phyloP scores from a whole-genome alignment of 2,888 invertebrate species.

The Pachycephus smyrnensis region DNA sequence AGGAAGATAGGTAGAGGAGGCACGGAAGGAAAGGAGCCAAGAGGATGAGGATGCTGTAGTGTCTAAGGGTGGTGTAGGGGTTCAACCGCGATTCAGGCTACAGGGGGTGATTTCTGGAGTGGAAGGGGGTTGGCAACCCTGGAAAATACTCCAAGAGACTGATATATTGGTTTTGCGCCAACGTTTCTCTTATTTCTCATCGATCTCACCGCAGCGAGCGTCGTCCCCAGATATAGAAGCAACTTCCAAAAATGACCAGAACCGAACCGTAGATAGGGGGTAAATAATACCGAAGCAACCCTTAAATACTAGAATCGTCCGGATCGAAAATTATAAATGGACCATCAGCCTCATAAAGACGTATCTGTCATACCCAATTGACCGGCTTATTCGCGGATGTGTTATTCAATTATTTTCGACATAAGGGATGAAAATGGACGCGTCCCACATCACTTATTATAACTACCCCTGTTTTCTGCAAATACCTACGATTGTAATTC shows the following conservation, averaged over 20 bases:
- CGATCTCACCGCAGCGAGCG: not conserved
- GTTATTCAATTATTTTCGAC: not conserved
- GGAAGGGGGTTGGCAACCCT: slow-evolving; percentile 5
- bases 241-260: not conserved
- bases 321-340: too few relatives aligned
- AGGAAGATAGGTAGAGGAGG: not conserved
- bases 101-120: not conserved
- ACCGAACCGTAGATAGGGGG: not conserved
- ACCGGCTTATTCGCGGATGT: not conserved
- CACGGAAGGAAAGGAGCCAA: not conserved
- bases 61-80: not conserved
- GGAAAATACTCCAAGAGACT: slow-evolving; percentile 18
- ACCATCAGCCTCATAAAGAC: not conserved
- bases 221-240: not conserved
- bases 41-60: not conserved
- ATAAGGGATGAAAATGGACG: not conserved
- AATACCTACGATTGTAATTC: not conserved
- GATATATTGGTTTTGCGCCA: slow-evolving; percentile 20
- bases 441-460: not conserved
- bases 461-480: not conserved
- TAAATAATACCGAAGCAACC: not conserved
- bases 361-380: not conserved
- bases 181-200: not conserved
- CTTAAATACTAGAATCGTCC: not conserved
- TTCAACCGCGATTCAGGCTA: not conserved